Evolutionary conservation across 2,888 invertebrate species (phyloP).

Genomic region (Galeruca laticollis): DNA sequence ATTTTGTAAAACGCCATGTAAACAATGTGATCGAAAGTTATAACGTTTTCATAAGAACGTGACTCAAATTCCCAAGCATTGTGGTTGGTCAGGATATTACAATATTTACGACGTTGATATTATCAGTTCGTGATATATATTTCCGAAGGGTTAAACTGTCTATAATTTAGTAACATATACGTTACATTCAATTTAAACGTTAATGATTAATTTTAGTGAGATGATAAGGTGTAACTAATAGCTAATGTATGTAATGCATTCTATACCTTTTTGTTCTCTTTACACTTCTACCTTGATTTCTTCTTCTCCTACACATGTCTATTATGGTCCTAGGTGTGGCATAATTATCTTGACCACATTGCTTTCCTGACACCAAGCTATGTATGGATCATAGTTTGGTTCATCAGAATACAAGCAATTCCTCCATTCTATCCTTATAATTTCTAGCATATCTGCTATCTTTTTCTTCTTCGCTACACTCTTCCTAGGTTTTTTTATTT

Average conservation of each 20-base stretch:
- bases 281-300: no score
- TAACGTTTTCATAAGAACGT: slow-evolving; percentile 60
- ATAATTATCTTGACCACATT: no score
- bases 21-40: slow-evolving; percentile 61
- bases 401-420: no score
- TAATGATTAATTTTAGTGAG: slow-evolving; percentile 11
- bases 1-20: slow-evolving; percentile 60
- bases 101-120: slow-evolving; percentile 41
- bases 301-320: no score
- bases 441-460: no score
- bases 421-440: no score
- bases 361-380: no score
- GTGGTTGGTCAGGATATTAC: slow-evolving; percentile 54
- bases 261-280: no score
- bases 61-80: slow-evolving; percentile 58
- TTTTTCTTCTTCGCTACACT: no score
- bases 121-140: slow-evolving; percentile 31
- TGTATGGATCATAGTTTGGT: no score
- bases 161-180: slow-evolving; percentile 16
- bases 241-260: background rate
- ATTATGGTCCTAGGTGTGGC: no score
- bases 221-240: slow-evolving; percentile 4
- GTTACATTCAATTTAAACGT: slow-evolving; percentile 17
- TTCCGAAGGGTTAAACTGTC: slow-evolving; percentile 17
- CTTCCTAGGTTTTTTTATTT: no score